Percentiles rank a stretch among this genome's conserved stretches.
Evolutionary conservation across 2,113 vertebrate genomes (phyloP).

Genomic region (Pterocles burchelli): DNA sequence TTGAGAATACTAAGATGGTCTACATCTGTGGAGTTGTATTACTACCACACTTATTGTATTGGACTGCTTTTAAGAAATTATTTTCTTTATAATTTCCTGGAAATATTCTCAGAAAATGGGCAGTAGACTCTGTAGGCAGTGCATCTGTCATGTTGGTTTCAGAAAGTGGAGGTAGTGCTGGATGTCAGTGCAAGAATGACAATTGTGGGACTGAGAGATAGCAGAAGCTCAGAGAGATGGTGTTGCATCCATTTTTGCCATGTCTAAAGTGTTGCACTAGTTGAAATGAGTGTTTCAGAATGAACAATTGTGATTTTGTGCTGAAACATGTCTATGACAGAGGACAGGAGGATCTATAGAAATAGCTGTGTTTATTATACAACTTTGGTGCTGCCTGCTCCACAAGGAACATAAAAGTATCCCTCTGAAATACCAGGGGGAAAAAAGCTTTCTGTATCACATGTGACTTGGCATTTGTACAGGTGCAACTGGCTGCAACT

Average conservation of each 20-base stretch:
- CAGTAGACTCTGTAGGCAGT: neutral
- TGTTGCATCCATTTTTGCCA: neutral
- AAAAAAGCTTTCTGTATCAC: neutral
- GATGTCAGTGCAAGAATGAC: neutral
- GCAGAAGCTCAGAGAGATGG: neutral
- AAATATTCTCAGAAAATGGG: neutral
- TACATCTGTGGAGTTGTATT: neutral
- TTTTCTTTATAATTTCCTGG: neutral
- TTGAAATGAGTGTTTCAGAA: neutral
- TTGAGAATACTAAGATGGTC: neutral
- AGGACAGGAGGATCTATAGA: neutral
- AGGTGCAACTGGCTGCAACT: conserved; percentile 35
- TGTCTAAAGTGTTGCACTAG: fast-evolving
- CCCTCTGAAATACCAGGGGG: neutral
- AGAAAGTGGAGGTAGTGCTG: neutral
- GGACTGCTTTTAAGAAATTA: neutral
- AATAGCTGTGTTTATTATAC: neutral
- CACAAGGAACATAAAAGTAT: neutral
- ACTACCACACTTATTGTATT: neutral
- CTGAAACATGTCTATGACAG: neutral
- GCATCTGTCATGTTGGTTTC: neutral
- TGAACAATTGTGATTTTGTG: neutral
- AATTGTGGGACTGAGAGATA: neutral
- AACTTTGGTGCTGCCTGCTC: neutral
- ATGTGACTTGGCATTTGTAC: conserved; percentile 19